A percentile compares a stretch with the other conserved stretches of the same genome.
Conservation (phyloP, 2,113 vertebrate genomes). For the Crotalus viridis region DNA sequence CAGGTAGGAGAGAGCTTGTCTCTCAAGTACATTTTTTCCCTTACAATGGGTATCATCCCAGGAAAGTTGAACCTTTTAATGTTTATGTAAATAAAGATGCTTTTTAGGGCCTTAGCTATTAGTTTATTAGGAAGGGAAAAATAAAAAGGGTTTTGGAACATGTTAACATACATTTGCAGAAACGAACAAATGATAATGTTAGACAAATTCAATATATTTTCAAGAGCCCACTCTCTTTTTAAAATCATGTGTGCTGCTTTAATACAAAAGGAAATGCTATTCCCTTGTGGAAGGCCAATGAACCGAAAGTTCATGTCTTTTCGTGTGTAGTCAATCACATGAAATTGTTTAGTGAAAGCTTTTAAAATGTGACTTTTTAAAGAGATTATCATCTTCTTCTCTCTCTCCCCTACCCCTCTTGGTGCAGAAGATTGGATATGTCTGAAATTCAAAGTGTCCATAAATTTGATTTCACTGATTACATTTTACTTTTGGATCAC, state of each 20-base stretch:
- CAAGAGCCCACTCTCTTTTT: not conserved
- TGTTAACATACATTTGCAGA: not conserved
- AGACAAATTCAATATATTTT: not conserved
- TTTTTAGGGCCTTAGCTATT: not conserved
- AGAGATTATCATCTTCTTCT: not conserved
- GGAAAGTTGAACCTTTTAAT: not conserved
- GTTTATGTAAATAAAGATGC: not conserved
- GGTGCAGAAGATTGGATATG: not conserved
- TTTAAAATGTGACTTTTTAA: not conserved
- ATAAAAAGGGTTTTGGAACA: not conserved
- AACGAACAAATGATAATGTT: not conserved
- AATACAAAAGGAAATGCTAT: not conserved
- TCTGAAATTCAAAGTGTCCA: not conserved
- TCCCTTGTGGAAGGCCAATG: not conserved
- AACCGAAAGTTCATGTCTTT: not conserved
- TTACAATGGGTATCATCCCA: not conserved
- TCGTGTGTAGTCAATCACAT: not conserved
- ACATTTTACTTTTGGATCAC: conserved; percentile 15
- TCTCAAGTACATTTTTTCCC: not conserved
- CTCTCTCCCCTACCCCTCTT: not conserved
- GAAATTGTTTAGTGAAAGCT: not conserved
- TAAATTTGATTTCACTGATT: conserved; percentile 13
- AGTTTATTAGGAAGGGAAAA: not conserved
- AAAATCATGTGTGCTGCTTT: not conserved
- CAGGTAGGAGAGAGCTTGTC: not conserved